Conservation (phyloP, 2,888 invertebrate genomes). For the Cantharis rufa region DNA sequence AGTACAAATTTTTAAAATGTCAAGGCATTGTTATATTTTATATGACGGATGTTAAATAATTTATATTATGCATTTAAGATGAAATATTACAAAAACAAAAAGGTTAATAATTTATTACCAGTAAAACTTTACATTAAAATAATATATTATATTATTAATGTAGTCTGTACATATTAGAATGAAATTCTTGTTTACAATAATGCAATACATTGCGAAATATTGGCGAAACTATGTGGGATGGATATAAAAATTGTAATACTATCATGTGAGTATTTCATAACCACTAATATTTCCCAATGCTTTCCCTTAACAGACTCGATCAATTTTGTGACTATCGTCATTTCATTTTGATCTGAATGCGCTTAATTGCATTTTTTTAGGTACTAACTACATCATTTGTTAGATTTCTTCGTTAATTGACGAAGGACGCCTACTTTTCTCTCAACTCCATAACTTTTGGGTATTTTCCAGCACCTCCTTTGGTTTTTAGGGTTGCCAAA, state of each 20-base stretch:
- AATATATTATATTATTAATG: not conserved
- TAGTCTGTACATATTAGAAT: not conserved
- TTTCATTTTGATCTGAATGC: not conserved
- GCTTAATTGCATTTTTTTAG: not conserved
- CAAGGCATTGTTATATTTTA: not conserved
- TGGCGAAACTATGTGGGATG: slow-evolving; percentile 6
- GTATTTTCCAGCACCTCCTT: not conserved
- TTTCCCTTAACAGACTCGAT: not conserved
- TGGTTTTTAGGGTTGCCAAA: not conserved
- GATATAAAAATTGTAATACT: slow-evolving; percentile 2
- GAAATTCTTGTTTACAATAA: not conserved
- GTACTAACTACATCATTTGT: not conserved
- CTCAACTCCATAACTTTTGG: not conserved
- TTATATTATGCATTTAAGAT: not conserved
- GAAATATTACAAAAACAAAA: not conserved
- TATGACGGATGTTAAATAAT: not conserved
- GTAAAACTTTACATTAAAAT: not conserved
- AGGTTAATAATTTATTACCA: not conserved
- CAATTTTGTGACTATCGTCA: not conserved
- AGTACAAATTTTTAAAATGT: slow-evolving; percentile 7
- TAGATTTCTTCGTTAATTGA: not conserved
- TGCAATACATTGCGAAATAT: not conserved
- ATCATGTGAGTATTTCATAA: not conserved
- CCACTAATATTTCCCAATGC: not conserved
- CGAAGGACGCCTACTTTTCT: not conserved